Conservation (phyloP, 1,140 invertebrate genomes). For the Bombus difficillimus region DNA sequence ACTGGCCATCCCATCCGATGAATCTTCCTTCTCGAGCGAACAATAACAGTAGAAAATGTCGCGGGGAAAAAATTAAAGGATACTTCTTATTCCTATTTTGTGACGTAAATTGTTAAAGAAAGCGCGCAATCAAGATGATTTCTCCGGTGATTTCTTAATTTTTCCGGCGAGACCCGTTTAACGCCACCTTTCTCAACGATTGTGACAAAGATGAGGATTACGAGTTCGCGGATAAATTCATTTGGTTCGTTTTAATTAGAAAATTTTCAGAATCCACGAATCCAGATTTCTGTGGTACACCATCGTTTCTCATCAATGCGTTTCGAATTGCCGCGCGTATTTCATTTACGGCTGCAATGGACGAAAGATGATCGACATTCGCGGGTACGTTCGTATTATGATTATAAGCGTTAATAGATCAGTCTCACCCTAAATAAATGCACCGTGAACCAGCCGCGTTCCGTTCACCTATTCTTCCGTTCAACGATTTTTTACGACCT, state of each 20-base stretch:
- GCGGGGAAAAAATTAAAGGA: slow-evolving; percentile 1
- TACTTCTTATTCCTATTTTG: no score
- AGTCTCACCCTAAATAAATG: slow-evolving; percentile 22
- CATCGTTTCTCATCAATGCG: no score
- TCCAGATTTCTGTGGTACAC: no score
- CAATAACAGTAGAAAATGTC: slow-evolving; percentile 7
- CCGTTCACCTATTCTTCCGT: slow-evolving; percentile 28
- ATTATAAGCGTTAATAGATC: slow-evolving; percentile 14
- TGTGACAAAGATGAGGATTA: not conserved
- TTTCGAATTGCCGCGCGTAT: slow-evolving; percentile 1
- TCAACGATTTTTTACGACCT: slow-evolving; percentile 28
- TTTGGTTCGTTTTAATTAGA: slow-evolving; percentile 58
- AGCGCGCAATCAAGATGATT: not conserved
- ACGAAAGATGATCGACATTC: not conserved
- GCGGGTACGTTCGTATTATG: not conserved
- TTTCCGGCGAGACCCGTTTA: slow-evolving; percentile 9
- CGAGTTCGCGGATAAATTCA: slow-evolving; percentile 51
- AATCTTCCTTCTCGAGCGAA: slow-evolving; percentile 1
- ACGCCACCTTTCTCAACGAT: not conserved
- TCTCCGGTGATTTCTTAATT: not conserved
- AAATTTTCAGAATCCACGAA: not conserved
- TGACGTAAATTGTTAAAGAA: not conserved
- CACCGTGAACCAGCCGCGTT: not conserved
- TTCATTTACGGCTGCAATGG: not conserved
- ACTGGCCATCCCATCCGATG: slow-evolving; percentile 25